Conservation (phyloP, 2,797 vertebrate genomes). For the Parauchenoglanis punctatus region DNA sequence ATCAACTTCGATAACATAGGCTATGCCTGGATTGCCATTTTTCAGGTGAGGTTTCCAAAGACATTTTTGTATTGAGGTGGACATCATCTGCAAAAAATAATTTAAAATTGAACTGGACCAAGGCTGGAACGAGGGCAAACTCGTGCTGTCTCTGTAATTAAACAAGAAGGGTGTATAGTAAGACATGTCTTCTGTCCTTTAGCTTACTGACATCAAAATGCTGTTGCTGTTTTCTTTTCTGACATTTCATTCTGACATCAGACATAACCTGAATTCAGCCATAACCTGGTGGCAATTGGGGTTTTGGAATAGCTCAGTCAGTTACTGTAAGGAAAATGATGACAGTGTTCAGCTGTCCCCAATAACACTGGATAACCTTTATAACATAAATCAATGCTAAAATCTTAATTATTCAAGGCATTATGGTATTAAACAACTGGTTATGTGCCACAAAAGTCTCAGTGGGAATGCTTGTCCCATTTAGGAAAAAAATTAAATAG, state of each 20-base stretch:
- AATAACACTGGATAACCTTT: slow-evolving; percentile 22
- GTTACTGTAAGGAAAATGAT: slow-evolving; percentile 6
- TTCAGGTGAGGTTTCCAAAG: slow-evolving; percentile 80
- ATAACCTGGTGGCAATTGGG: neutral
- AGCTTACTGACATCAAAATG: neutral
- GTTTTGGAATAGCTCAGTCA: slow-evolving; percentile 42
- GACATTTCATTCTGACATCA: slow-evolving; percentile 8
- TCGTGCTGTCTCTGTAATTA: neutral
- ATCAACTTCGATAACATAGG: slow-evolving; percentile 99
- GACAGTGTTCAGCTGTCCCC: slow-evolving; percentile 10
- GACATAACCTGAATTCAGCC: neutral
- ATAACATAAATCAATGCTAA: slow-evolving; percentile 34
- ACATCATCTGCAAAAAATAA: neutral
- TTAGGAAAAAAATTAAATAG: slow-evolving; percentile 31
- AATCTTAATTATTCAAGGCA: slow-evolving; percentile 22
- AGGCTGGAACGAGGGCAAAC: neutral
- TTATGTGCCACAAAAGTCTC: slow-evolving; percentile 18
- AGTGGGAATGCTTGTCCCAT: slow-evolving; percentile 14
- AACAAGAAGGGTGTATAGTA: neutral
- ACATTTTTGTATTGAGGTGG: neutral
- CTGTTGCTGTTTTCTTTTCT: neutral
- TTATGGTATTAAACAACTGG: slow-evolving; percentile 7
- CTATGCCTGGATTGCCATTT: slow-evolving; percentile 98
- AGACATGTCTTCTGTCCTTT: neutral
- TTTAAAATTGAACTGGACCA: neutral